Evolutionary conservation across 2,113 vertebrate genomes (phyloP).

Genomic region (Anser cygnoides): DNA sequence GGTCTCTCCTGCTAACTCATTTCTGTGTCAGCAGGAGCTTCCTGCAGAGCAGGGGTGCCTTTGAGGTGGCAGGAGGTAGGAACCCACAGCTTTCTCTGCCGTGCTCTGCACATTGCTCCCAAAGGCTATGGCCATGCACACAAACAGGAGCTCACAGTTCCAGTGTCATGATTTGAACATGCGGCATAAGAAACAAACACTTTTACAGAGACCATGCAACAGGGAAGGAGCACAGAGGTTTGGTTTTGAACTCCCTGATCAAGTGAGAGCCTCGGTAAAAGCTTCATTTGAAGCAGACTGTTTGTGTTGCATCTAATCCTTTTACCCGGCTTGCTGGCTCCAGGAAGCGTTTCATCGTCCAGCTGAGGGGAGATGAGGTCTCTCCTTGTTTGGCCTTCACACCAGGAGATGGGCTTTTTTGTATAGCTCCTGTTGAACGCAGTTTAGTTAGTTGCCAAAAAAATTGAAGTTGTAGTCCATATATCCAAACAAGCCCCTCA

Average conservation of each 20-base stretch:
- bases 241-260: background rate
- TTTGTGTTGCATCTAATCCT: background rate
- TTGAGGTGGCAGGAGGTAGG: background rate
- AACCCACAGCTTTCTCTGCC: background rate
- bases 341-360: constrained; percentile 86
- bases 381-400: constrained; percentile 82
- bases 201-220: background rate
- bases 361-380: constrained; percentile 78
- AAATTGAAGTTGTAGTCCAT: background rate
- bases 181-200: background rate
- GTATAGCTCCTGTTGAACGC: constrained; percentile 78
- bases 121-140: background rate
- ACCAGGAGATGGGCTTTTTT: constrained; percentile 82
- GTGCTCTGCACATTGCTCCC: background rate
- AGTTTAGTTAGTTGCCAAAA: background rate
- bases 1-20: accelerated
- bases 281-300: background rate
- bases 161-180: accelerated
- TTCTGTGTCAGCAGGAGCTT: background rate
- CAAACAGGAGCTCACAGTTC: background rate
- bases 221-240: background rate
- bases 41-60: background rate
- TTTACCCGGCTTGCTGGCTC: constrained; percentile 82
- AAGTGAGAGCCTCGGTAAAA: background rate
- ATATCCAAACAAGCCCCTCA: background rate